These are phyloP conservation scores for Tetragnatha versicolor DNA, from an alignment of 1,140 invertebrate genomes.

Conservation along the genomic window DNA sequence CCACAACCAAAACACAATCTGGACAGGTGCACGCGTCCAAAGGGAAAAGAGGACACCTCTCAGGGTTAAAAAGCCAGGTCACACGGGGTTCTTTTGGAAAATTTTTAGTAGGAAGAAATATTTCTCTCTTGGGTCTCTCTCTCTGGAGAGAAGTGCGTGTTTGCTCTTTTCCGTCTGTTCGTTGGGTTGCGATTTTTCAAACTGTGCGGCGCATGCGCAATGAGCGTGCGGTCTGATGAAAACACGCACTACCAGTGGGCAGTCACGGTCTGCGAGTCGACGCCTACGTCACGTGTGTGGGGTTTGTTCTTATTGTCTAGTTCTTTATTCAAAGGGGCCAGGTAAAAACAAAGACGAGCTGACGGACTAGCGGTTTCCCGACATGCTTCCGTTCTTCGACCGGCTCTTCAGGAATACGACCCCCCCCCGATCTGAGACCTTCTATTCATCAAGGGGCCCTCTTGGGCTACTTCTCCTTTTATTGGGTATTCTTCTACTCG, in stretches of 20 bases:
- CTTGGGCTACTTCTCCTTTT: too few species aligned
- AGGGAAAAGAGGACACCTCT: neutral
- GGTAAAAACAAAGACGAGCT: too few species aligned
- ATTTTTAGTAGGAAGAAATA: neutral
- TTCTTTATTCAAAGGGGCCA: too few species aligned
- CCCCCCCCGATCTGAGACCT: too few species aligned
- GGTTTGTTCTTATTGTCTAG: too few species aligned
- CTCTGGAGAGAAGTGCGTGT: neutral
- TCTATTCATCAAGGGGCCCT: too few species aligned
- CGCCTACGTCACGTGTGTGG: constrained; percentile 32
- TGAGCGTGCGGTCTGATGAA: neutral
- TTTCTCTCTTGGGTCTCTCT: neutral
- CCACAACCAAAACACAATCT: neutral
- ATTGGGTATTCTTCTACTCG: too few species aligned
- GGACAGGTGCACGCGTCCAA: neutral
- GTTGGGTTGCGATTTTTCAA: constrained; percentile 1
- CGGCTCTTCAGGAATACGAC: too few species aligned
- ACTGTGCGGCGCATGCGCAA: constrained; percentile 23
- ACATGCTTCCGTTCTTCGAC: too few species aligned
- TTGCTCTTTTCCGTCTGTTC: constrained; percentile 14
- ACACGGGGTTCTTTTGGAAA: neutral
- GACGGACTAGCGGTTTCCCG: too few species aligned
- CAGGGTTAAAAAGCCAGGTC: constrained; percentile 14
- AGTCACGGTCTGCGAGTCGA: constrained; percentile 9
- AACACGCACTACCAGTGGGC: constrained; percentile 30